Base-by-base conservation (phyloP, 2,113 vertebrate species). In the Eudyptes chrysolophus region DNA sequence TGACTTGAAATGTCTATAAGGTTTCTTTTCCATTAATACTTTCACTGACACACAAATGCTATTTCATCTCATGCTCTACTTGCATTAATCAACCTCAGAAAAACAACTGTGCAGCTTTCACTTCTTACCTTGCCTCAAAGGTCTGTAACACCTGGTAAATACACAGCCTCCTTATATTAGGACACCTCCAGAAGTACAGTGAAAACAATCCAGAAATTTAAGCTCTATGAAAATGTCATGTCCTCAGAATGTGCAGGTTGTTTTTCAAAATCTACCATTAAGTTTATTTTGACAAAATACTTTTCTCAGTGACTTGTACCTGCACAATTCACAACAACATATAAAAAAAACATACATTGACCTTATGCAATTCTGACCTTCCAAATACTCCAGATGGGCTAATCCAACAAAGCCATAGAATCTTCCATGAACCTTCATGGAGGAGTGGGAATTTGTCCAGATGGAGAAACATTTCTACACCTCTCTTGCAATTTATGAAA, bases 151-250 rank as follows among this genome's bases (percentile, higher is more conserved):
- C 29, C 70, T 26, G 16, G 20, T 34, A 88, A 92, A 76, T 10
- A 71, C 2, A 2, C 16, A 48, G 26, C 9, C 11, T 55, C 18
- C 44, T 51, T 48, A 20, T 4, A 52, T 26, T 16, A 68, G 17
- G 24, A 64, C 20, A 49, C 3, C 14, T 58, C 48, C 49, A 55
- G 27, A 72, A 92, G 42, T 11, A 60, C 27, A 82, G 48, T 5
- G 18, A 79, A 90, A 87, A 58, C n/a, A 58, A 92, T 5, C 8
- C 15, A 71, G 11, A 8, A 81, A 93, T 3, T 44, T 61, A 11
- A 80, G 57, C 10, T 54, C 13, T 13, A 10, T 5, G 4, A 20
- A 86, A 77, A 42, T 2, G 0, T 32, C 7, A 10, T 0, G 1
- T 6, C 44, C 20, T 54, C 52, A 61, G 29, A 79, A 65, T 2